Evolutionary conservation across 2,888 invertebrate species (phyloP), one percentile per base, ranked within the genome.

Genomic region (Protophormia terraenovae): DNA sequence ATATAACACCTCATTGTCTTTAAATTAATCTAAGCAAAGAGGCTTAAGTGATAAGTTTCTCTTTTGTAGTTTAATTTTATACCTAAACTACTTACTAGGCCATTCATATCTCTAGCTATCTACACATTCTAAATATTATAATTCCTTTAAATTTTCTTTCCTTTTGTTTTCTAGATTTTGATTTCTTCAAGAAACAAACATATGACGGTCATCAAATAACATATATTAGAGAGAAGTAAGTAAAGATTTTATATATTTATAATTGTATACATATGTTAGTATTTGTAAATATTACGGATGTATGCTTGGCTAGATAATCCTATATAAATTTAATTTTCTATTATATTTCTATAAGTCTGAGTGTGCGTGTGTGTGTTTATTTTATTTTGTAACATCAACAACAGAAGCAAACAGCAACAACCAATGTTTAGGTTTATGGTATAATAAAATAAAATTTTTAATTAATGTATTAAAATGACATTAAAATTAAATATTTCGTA

Each of bases 1-100:
- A 72, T 79, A 76, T 50, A 80, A 79, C 84, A 84, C 75, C 79
- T 84, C 64, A 79, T 84, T 80, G 84, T 84, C 79, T 41, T 75
- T 80, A 50, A 84, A 76, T 76, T 69, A 84, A 84, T 84, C 75
- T 58, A 71, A 38, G 79, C 71, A 76, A 75, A 76, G 64, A 71
- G 47, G 71, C 64, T 75, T 62, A 47, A 67, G 32, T 73, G 73
- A 79, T 62, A 60, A 73, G 24, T 35, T 75, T 69, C 60, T 64
- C 27, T 47, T 64, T 60, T 53, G 76, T 76, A 41, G 62, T 41
- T 50, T 47, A 67, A 41, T 50, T 45, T 29, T 32, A 16, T 24
- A 10, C 10, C 38, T 38, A 10, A 38, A 10, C 47, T 22, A 50
- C 50, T n/a, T n/a, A n/a, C n/a, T n/a, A 50, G 8, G 2, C 22